phyloP scores from a whole-genome alignment of 1,140 invertebrate genomes.

The Aphelinus certus region DNA sequence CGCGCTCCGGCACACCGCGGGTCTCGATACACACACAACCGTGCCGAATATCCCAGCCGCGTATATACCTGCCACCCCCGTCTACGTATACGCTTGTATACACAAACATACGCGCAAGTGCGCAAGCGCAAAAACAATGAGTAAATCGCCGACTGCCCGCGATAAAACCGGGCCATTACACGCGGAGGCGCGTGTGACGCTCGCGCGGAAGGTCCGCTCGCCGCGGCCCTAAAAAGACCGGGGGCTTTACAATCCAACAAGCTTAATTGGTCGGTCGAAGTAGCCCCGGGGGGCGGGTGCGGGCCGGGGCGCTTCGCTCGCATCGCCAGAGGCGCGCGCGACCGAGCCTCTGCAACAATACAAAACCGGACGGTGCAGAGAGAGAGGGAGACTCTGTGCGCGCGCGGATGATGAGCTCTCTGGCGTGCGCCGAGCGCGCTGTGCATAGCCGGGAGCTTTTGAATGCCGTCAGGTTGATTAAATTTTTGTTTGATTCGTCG shows the following conservation, averaged over 20 bases:
- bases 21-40: no score
- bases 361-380: not conserved
- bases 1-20: no score
- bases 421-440: constrained; percentile 1
- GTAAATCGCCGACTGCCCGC: constrained; percentile 22
- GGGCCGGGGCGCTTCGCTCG: not conserved
- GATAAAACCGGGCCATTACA: constrained; percentile 40
- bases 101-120: not conserved
- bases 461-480: not conserved
- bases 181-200: not conserved
- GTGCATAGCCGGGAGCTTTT: constrained; percentile 10
- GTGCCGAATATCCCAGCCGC: not conserved
- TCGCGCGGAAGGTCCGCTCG: not conserved
- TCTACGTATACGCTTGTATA: constrained; percentile 14
- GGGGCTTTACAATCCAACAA: constrained; percentile 27
- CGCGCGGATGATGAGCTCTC: not conserved
- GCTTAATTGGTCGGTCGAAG: constrained; percentile 30
- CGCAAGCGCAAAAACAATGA: not conserved
- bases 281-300: not conserved
- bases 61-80: constrained; percentile 13
- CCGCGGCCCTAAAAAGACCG: constrained; percentile 5
- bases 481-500: constrained; percentile 11
- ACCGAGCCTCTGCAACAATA: not conserved
- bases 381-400: not conserved
- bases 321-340: not conserved